A percentile compares a stretch with the other conserved stretches of the same genome.
Conservation (phyloP, 2,888 invertebrate genomes). For the Aquatica leii region DNA sequence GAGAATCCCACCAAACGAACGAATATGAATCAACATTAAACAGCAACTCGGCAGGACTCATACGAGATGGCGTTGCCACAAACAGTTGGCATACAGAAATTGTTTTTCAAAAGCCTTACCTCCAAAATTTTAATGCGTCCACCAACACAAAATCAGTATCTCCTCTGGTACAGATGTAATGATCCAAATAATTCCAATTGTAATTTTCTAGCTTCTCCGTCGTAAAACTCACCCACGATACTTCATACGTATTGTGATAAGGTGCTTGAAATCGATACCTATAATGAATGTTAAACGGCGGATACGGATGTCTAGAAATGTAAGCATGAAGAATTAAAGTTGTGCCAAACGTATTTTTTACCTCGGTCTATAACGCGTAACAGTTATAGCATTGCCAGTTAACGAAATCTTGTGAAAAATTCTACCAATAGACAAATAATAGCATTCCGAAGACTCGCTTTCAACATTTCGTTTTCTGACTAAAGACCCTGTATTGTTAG, state of each 20-base stretch:
- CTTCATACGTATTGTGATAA: slow-evolving; percentile 90
- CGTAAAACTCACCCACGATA: slow-evolving; percentile 93
- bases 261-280: slow-evolving; percentile 93
- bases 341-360: slow-evolving; percentile 52
- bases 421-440: slow-evolving; percentile 90
- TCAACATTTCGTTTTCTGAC: slow-evolving; percentile 53
- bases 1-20: too few relatives aligned
- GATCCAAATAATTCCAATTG: slow-evolving; percentile 98
- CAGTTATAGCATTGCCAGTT: slow-evolving; percentile 88
- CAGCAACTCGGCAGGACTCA: too few relatives aligned
- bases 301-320: slow-evolving; percentile 84
- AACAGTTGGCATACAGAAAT: too few relatives aligned
- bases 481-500: slow-evolving; percentile 46
- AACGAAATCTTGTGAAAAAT: slow-evolving; percentile 93
- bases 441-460: slow-evolving; percentile 72
- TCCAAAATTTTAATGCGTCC: slow-evolving; percentile 73
- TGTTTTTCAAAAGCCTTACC: slow-evolving; percentile 43
- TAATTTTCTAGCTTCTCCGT: slow-evolving; percentile 95
- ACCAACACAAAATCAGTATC: slow-evolving; percentile 89
- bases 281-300: slow-evolving; percentile 91
- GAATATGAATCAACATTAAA: too few relatives aligned
- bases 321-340: neutral
- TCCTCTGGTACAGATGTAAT: slow-evolving; percentile 94
- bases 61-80: too few relatives aligned
- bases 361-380: slow-evolving; percentile 94